These are phyloP conservation scores for Drosophila demipolita DNA, from an alignment of 2,888 invertebrate species.

Conservation along the genomic window DNA sequence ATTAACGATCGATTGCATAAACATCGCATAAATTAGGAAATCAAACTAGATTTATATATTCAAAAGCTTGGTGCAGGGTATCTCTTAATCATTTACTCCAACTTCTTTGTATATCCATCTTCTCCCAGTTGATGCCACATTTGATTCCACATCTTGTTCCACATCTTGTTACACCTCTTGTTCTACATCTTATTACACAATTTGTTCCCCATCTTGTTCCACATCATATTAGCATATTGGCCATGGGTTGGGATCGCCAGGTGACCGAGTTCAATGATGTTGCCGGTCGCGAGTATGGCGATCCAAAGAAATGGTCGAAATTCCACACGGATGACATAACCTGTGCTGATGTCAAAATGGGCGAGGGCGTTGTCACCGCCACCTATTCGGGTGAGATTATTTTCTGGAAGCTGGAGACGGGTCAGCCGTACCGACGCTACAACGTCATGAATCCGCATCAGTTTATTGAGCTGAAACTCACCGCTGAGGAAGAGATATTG, in stretches of 20 bases:
- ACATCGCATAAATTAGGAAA: neutral
- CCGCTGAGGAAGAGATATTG: conserved; percentile 45
- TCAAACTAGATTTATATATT: neutral
- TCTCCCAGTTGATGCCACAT: neutral
- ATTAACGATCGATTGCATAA: neutral
- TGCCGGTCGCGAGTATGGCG: conserved; percentile 86
- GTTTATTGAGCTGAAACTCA: conserved; percentile 81
- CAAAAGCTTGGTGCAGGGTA: neutral
- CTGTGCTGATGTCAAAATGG: conserved; percentile 88
- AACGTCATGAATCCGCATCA: conserved; percentile 83
- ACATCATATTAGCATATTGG: conserved; percentile 87
- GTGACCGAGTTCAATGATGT: conserved; percentile 89
- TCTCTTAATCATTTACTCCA: neutral
- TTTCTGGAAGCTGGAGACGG: conserved; percentile 93
- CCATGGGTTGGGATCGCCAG: conserved; percentile 91
- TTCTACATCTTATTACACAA: conserved; percentile 44
- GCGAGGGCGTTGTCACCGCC: conserved; percentile 89
- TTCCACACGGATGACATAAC: conserved; percentile 91
- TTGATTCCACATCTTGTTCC: neutral
- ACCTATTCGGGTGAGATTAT: conserved; percentile 92
- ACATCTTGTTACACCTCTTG: neutral
- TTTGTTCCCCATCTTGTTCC: neutral
- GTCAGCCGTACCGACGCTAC: conserved; percentile 88
- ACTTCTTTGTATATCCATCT: neutral
- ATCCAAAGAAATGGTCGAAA: conserved; percentile 89